phyloP scores from a whole-genome alignment of 2,888 invertebrate species.

The Arctia plantaginis region DNA sequence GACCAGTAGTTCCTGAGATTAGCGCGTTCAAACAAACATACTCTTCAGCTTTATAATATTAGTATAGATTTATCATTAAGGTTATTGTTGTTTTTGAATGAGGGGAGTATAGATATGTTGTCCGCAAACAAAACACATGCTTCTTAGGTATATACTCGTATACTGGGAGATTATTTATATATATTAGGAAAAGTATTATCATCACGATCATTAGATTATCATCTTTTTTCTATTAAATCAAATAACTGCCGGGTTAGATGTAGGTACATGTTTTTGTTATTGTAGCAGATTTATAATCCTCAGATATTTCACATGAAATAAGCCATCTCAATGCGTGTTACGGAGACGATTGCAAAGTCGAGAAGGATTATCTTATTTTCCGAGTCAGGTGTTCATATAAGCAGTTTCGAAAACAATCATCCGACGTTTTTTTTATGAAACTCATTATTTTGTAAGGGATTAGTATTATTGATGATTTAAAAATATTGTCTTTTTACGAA shows the following conservation, averaged over 20 bases:
- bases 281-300: background rate
- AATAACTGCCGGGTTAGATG: background rate
- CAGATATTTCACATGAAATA: background rate
- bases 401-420: constrained; percentile 8
- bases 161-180: too few species aligned
- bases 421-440: background rate
- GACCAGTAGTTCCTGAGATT: too few species aligned
- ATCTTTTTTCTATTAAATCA: too few species aligned
- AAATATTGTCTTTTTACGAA: background rate
- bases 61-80: too few species aligned
- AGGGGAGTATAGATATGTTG: too few species aligned
- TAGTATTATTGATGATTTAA: constrained; percentile 4
- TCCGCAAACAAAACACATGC: too few species aligned
- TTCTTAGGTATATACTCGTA: too few species aligned
- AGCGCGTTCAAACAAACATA: too few species aligned
- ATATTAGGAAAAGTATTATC: too few species aligned
- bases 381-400: constrained; percentile 17
- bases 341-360: background rate
- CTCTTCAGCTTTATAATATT: too few species aligned
- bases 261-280: background rate
- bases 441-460: constrained; percentile 4
- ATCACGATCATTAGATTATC: too few species aligned
- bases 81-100: too few species aligned
- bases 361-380: constrained; percentile 19
- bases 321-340: background rate